Percentiles rank a stretch among this genome's conserved stretches.
Evolutionary conservation across 2,113 vertebrate genomes (phyloP).

Genomic region (Platichthys flesus): DNA sequence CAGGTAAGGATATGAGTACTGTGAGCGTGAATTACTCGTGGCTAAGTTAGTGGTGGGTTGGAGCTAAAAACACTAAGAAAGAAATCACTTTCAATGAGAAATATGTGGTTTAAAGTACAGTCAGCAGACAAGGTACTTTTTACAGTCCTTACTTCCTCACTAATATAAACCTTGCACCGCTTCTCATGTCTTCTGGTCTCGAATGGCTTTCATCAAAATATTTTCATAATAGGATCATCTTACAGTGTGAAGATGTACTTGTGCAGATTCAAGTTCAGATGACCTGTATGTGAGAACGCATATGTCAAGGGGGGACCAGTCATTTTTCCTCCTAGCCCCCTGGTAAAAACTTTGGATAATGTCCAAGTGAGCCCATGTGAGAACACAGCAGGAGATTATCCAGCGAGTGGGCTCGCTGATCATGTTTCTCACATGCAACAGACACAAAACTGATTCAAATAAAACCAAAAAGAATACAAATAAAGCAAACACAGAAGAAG

Average conservation of each 20-base stretch:
- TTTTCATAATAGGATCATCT: neutral
- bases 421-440: too few species aligned
- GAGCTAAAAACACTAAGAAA: neutral
- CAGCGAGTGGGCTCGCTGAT: too few species aligned
- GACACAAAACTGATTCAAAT: too few species aligned
- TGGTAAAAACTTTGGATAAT: too few species aligned
- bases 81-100: neutral
- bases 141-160: conserved; percentile 36
- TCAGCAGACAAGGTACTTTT: neutral
- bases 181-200: conserved; percentile 1
- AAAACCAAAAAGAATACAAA: too few species aligned
- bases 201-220: neutral
- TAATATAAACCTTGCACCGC: conserved; percentile 47
- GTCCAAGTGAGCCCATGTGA: too few species aligned
- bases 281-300: too few species aligned
- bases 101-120: neutral
- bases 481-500: too few species aligned
- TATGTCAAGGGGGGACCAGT: too few species aligned
- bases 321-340: too few species aligned
- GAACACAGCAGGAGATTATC: too few species aligned
- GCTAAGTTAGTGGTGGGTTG: neutral
- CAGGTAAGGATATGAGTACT: conserved; percentile 25
- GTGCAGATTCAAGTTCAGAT: too few species aligned
- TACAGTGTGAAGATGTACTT: neutral
- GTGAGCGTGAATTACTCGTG: conserved; percentile 40